A percentile compares a stretch with the other conserved stretches of the same genome.
phyloP scores from a whole-genome alignment of 2,797 vertebrate genomes.

The Cheirogaleus major region DNA sequence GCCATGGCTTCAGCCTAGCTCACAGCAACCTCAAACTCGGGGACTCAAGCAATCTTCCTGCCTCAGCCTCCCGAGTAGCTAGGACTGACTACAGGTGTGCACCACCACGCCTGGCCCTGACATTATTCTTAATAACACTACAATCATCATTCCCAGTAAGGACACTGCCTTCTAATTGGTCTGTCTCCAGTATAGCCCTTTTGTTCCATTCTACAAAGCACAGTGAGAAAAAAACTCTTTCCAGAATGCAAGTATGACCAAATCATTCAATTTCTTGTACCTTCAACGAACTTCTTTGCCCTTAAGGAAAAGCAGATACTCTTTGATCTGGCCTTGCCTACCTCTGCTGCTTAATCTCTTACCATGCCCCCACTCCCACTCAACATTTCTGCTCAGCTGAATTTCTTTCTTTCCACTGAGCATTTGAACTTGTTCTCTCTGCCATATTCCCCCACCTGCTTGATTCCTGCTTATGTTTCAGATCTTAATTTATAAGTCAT shows the following conservation, averaged over 20 bases:
- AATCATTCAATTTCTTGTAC: background rate
- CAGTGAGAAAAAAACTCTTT: background rate
- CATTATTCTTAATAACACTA: background rate
- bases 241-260: background rate
- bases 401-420: background rate
- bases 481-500: conserved; percentile 1
- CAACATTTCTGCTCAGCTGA: background rate
- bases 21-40: no score
- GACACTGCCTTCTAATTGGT: background rate
- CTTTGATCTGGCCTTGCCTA: background rate
- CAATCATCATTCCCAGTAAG: background rate
- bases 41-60: no score
- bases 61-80: no score
- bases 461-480: background rate
- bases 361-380: background rate
- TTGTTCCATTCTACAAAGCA: background rate
- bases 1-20: no score
- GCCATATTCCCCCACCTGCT: background rate
- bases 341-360: background rate
- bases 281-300: background rate
- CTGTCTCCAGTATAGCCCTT: background rate
- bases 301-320: background rate
- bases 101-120: background rate
- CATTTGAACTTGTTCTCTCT: background rate
- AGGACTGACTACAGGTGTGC: no score